These are phyloP conservation scores for Anhinga rufa DNA, from an alignment of 2,113 vertebrate genomes.

Conservation along the genomic window DNA sequence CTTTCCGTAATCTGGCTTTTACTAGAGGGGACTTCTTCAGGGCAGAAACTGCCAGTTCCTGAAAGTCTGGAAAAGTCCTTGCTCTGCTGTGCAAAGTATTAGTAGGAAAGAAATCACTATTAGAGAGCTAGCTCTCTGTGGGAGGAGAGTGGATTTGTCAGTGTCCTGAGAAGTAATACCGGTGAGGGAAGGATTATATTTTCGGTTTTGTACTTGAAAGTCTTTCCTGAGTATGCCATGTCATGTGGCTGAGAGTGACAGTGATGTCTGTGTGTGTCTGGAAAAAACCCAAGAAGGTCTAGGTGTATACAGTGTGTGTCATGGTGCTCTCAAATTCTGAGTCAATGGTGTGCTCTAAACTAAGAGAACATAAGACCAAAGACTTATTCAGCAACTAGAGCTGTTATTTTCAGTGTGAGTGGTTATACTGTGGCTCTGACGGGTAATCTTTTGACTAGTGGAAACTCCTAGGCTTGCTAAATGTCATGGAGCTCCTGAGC, in stretches of 20 bases:
- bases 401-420: not conserved
- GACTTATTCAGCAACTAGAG: not conserved
- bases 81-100: not conserved
- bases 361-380: not conserved
- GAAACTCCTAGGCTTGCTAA: not conserved
- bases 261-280: not conserved
- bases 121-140: not conserved
- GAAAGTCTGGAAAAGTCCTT: not conserved
- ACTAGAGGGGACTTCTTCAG: not conserved
- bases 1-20: not conserved
- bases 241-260: not conserved
- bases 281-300: not conserved
- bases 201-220: not conserved
- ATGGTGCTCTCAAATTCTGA: not conserved
- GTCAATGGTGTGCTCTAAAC: not conserved
- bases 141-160: not conserved
- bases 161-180: not conserved
- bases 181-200: not conserved
- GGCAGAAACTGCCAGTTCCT: not conserved
- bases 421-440: not conserved
- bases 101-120: not conserved
- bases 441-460: not conserved
- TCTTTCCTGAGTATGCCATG: not conserved
- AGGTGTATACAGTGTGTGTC: not conserved
- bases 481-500: not conserved